Evolutionary conservation across 2,113 vertebrate genomes (phyloP), one percentile per base, ranked within the genome.

Genomic region (Pelodiscus sinensis): DNA sequence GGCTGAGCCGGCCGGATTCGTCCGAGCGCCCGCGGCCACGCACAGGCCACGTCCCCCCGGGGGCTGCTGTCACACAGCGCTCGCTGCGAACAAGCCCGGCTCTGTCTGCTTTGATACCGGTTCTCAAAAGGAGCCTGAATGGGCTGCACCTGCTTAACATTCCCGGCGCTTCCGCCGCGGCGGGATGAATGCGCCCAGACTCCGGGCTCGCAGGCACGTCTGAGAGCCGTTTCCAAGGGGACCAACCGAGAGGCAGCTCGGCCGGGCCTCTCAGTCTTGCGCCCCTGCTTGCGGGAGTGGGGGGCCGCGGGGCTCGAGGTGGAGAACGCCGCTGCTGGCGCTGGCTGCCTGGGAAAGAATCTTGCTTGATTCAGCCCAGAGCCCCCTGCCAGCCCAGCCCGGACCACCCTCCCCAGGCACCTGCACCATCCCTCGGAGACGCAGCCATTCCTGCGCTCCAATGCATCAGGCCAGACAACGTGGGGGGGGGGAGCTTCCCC

Each of bases 81-180:
- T 14, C 24, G 4, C 57, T 0, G 57, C 92, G 92, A 95, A 96
- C 96, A 96, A 96, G 84, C 90, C 87, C 68, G 9, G 14, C 89
- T 96, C 93, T 96, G 96, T 96, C 73, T 91, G 71, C 3, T 77
- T 27, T 77, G 73, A 77, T 50, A 50, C 22, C 4, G 73, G 38
- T 15, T 11, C 90, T 96, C 94, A 81, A 84, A 93, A 86, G 73
- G 94, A 91, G 85, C 78, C 82, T 81, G 85, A 91, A 93, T 92
- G 94, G 95, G 94, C 96, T 90, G 92, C 94, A 84, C 91, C 96
- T 96, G 94, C 71, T 96, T 95, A 91, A 90, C n/a, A 96, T 96
- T 96, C 96, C 92, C 92, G 19, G 1, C 16, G 82, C 92, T 89
- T 90, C 92, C 51, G 18, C 2, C 58, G 79, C 22, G 11, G 35